A percentile compares a stretch with the other conserved stretches of the same genome.
Evolutionary conservation across 2,113 vertebrate genomes (phyloP).

Genomic region (Hemiscyllium ocellatum): DNA sequence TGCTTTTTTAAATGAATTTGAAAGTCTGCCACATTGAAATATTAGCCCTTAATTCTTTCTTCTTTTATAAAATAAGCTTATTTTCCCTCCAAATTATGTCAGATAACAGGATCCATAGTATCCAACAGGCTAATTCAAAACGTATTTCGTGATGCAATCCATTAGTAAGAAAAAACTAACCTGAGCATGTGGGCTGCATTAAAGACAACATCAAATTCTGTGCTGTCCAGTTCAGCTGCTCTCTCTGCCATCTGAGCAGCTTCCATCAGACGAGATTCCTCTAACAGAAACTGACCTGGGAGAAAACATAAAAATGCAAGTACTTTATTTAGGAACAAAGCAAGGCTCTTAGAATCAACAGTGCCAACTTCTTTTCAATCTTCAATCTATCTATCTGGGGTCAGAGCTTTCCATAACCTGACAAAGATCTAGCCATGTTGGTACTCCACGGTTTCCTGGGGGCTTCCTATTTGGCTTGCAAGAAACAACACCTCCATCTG

Average conservation of each 20-base stretch:
- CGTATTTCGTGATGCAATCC: neutral
- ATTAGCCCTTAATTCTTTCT: neutral
- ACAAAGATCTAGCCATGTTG: neutral
- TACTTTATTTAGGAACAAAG: neutral
- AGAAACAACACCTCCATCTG: neutral
- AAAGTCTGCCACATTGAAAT: conserved; percentile 23
- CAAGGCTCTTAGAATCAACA: neutral
- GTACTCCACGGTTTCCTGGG: neutral
- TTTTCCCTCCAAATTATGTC: neutral
- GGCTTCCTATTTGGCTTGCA: neutral
- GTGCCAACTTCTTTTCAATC: neutral
- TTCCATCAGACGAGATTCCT: conserved; percentile 85
- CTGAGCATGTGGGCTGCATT: conserved; percentile 98
- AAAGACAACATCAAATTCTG: conserved; percentile 95
- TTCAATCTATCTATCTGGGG: neutral
- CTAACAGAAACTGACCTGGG: conserved; percentile 92
- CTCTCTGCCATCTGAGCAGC: conserved; percentile 97
- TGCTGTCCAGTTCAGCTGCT: conserved; percentile 80
- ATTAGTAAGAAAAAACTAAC: conserved; percentile 53
- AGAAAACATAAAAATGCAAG: neutral
- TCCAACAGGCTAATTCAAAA: neutral
- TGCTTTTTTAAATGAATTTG: conserved; percentile 9
- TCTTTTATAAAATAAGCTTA: neutral
- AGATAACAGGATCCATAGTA: neutral
- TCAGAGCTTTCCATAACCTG: neutral